Base-by-base conservation (phyloP, 2,797 vertebrate genomes). In the Coregonus sp. region DNA sequence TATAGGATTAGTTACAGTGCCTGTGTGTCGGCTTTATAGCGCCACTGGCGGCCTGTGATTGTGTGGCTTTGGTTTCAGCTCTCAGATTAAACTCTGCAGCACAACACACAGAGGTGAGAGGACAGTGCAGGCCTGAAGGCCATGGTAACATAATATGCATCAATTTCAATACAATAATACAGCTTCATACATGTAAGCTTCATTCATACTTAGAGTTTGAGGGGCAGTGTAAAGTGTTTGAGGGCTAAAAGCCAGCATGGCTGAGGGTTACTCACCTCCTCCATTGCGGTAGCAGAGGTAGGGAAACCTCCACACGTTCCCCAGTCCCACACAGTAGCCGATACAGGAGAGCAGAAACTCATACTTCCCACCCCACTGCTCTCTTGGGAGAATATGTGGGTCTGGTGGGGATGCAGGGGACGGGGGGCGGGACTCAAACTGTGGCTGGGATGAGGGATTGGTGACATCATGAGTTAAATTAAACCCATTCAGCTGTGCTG, bases 241-340 rank as follows among this genome's bases (percentile, higher is more conserved):
- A 54, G 37, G 56, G 56, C 9, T 31, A 51, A 0, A 5, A 37
- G 9, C n/a, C 78, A 20, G 59, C 31, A 1, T 29, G 5, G 29
- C 54, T 52, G 29, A 2, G 15, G 18, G 65, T 5, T 0, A 29
- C 95, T 92, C 81, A 96, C 96, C 95, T 91, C 96, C 96, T 83
- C 95, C 96, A 0, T 96, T 96, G 74, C 95, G 94, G 86, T 96
- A 96, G 81, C 96, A 97, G 51, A 96, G 95, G 84, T 96, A 97
- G 0, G 96, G 95, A 75, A 97, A 96, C 66, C 95, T 89, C 95
- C 96, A 97, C 72, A 96, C 86, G 35, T 96, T 96, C 12, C 94
- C 95, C 51, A 96, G 91, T 11, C 95, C 96, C 67, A 96, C 94
- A 0, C 95, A 96, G 88, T 95, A 95, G n/a, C 95, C 95, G 0